Evolutionary conservation across 2,888 invertebrate genomes (phyloP).

Genomic region (Odontocerum albicorne): DNA sequence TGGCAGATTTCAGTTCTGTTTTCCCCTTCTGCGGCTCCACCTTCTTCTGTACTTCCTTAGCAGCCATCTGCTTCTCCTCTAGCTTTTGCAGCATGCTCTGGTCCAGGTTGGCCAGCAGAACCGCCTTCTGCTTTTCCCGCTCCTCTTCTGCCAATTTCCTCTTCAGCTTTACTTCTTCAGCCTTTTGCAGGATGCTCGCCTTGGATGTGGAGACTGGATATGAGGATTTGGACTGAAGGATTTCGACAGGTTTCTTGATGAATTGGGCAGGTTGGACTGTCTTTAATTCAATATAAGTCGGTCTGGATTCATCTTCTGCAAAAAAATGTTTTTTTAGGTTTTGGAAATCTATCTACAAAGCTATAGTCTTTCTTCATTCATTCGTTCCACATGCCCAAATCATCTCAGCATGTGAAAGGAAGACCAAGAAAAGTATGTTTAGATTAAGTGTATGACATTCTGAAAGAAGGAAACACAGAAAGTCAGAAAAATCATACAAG

Average conservation of each 20-base stretch:
- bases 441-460: too few species aligned
- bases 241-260: conserved; percentile 40
- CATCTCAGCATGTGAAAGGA: too few species aligned
- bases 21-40: background rate
- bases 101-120: background rate
- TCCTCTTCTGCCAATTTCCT: conserved; percentile 45
- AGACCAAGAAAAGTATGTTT: too few species aligned
- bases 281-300: conserved; percentile 42
- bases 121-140: conserved; percentile 37
- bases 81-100: background rate
- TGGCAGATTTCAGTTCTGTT: background rate
- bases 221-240: conserved; percentile 38
- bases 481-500: too few species aligned
- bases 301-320: conserved; percentile 20
- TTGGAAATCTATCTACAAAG: too few species aligned
- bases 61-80: background rate
- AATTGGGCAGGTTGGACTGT: conserved; percentile 42
- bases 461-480: too few species aligned
- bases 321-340: background rate
- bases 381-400: too few species aligned
- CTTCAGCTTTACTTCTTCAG: conserved; percentile 43
- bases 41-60: background rate
- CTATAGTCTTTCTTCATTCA: too few species aligned
- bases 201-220: conserved; percentile 37
- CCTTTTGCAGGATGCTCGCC: conserved; percentile 37